Evolutionary conservation across 2,113 vertebrate species (phyloP), one percentile per base, ranked within the genome.

Genomic region (Piliocolobus tephrosceles): DNA sequence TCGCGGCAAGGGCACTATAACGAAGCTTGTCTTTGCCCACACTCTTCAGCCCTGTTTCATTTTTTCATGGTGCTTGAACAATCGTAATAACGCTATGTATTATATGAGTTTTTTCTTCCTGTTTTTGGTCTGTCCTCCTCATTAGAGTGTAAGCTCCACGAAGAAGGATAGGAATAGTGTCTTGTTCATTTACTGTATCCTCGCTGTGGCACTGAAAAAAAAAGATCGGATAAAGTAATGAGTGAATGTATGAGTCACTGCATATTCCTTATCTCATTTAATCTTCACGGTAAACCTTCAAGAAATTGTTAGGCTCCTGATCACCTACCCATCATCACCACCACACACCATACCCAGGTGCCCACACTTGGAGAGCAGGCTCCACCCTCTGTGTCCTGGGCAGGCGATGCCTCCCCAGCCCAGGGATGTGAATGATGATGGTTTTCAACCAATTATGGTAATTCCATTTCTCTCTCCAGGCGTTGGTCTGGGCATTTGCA

Each of bases 321-420:
- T 5, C 0, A 23, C 52, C 68, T 18, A 1, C 10, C 52, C 47
- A 5, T 22, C 10, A 6, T 52, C 30, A 2, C 32, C 52, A 16
- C 20, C 16, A 35, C 73, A 57, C 50, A 25, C 4, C 5, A 10
- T 3, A 20, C 40, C n/a, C 73, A 2, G 35, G 43, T 0, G 0
- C 47, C 43, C 18, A 66, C 61, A 8, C 13, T 6, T 4, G 35
- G 32, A 32, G 18, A 64, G 18, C 16, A 0, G 0, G 25, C 12
- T 16, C 38, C 18, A 3, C 40, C 32, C 14, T 79, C 68, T 45
- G 30, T 20, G 72, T 18, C 2, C 55, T 8, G 23, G 22, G 18
- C 6, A 7, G 64, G 40, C 8, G 35, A 6, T 23, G 7, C n/a
- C 47, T 45, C 52, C 85, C 73, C 50, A 12, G 55, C 23, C 89